Evolutionary conservation across 2,888 invertebrate species (phyloP).

Genomic region (Osedax frankpressi): DNA sequence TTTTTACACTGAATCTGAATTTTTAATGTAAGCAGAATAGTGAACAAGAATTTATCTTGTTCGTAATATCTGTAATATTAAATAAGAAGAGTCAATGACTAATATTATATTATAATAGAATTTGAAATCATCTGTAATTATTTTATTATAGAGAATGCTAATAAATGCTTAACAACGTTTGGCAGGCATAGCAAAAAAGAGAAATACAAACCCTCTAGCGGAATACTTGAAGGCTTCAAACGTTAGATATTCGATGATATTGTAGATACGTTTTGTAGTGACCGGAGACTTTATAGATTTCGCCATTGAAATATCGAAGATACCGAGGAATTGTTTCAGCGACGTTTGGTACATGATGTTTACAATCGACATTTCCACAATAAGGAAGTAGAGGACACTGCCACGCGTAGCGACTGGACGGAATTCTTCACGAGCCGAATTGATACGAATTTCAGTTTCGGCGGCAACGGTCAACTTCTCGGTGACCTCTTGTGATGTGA

Average conservation of each 20-base stretch:
- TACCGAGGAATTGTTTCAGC: slow-evolving; percentile 76
- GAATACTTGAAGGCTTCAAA: slow-evolving; percentile 85
- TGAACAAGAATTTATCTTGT: slow-evolving; percentile 78
- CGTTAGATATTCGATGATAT: slow-evolving; percentile 75
- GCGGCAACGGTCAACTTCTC: slow-evolving; percentile 82
- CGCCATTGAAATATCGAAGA: slow-evolving; percentile 83
- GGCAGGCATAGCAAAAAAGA: neutral
- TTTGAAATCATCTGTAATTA: no score
- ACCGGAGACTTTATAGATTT: slow-evolving; percentile 66
- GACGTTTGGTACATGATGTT: slow-evolving; percentile 95
- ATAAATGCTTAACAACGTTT: no score
- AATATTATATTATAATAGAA: no score
- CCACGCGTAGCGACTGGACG: slow-evolving; percentile 85
- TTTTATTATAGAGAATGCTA: no score
- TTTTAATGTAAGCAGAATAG: slow-evolving; percentile 84
- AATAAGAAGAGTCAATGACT: no score
- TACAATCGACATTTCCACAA: slow-evolving; percentile 91
- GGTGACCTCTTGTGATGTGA: slow-evolving; percentile 73
- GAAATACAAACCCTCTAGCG: slow-evolving; percentile 59
- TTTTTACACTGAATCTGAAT: slow-evolving; percentile 71
- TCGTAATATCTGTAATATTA: slow-evolving; percentile 59
- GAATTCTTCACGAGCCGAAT: slow-evolving; percentile 83
- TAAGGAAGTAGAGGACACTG: slow-evolving; percentile 83
- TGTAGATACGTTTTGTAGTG: slow-evolving; percentile 66
- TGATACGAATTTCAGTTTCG: slow-evolving; percentile 84